Evolutionary conservation across 2,113 vertebrate species (phyloP).

Genomic region (Phycodurus eques): DNA sequence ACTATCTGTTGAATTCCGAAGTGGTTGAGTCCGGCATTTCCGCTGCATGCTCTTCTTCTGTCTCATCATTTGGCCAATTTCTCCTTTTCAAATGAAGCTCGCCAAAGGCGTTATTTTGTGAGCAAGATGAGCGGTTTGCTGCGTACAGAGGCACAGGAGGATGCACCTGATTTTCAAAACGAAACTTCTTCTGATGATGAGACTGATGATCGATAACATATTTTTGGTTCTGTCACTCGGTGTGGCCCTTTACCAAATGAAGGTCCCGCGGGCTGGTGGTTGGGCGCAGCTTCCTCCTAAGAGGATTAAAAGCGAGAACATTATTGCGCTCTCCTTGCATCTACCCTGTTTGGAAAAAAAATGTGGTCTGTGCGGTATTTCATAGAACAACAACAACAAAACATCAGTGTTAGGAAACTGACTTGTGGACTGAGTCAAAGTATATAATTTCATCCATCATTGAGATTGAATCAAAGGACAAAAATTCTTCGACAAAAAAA

Average conservation of each 20-base stretch:
- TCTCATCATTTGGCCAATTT: not conserved
- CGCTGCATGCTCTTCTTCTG: not conserved
- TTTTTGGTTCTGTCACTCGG: not conserved
- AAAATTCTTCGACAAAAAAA: conserved; percentile 27
- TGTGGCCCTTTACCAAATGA: not conserved
- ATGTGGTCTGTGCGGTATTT: conserved; percentile 38
- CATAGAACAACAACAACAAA: conserved; percentile 38
- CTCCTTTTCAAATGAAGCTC: not conserved
- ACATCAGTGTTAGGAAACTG: conserved; percentile 34
- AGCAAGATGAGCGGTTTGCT: not conserved
- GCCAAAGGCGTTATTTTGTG: not conserved
- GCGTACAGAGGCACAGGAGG: not conserved
- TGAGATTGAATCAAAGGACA: conserved; percentile 40
- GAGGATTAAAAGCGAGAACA: not conserved
- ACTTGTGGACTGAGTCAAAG: conserved; percentile 21
- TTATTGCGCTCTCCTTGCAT: conserved; percentile 16
- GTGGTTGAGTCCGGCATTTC: too few species aligned
- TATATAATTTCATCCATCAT: conserved; percentile 57
- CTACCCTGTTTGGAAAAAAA: conserved; percentile 42
- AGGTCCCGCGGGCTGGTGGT: not conserved
- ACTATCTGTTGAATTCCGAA: too few species aligned
- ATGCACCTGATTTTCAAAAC: not conserved
- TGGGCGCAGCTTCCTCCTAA: not conserved
- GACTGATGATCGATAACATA: not conserved
- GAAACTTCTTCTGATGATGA: not conserved